A percentile compares a stretch with the other conserved stretches of the same genome.
phyloP scores from a whole-genome alignment of 2,888 invertebrate genomes.

The Drosophila aldrichi region DNA sequence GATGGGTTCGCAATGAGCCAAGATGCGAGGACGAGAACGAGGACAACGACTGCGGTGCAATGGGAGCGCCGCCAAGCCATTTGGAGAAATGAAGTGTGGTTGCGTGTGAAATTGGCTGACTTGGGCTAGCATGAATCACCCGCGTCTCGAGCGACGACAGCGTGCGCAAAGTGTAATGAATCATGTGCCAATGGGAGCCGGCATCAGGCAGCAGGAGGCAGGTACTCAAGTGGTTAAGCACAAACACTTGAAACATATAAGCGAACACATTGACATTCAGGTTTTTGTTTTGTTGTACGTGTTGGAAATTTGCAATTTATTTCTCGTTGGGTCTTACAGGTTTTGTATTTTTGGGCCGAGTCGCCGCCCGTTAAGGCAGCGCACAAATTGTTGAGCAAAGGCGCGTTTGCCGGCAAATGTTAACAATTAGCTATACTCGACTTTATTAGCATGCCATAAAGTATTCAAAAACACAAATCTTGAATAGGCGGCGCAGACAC shows the following conservation, averaged over 20 bases:
- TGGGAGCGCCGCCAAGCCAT: constrained; percentile 47
- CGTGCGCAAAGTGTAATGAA: constrained; percentile 63
- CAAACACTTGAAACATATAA: constrained; percentile 30
- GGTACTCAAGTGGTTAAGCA: constrained; percentile 42
- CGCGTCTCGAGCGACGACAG: constrained; percentile 57
- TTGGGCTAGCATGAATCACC: constrained; percentile 64
- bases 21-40: constrained; percentile 34
- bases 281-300: constrained; percentile 45
- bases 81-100: constrained; percentile 52
- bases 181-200: constrained; percentile 52
- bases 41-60: constrained; percentile 20
- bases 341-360: constrained; percentile 31
- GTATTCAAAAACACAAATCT: constrained; percentile 45
- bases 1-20: constrained; percentile 24
- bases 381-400: constrained; percentile 25
- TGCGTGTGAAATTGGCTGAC: constrained; percentile 55
- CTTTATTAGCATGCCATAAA: constrained; percentile 41
- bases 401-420: constrained; percentile 43
- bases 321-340: constrained; percentile 42
- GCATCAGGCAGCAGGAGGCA: constrained; percentile 16
- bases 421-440: constrained; percentile 29
- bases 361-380: constrained; percentile 25
- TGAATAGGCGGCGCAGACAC: constrained; percentile 16
- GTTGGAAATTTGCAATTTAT: constrained; percentile 70
- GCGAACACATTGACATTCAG: constrained; percentile 20